Evolutionary conservation across 2,888 invertebrate species (phyloP), one percentile per base, ranked within the genome.

Genomic region (Hirtodrosophila alboralis): DNA sequence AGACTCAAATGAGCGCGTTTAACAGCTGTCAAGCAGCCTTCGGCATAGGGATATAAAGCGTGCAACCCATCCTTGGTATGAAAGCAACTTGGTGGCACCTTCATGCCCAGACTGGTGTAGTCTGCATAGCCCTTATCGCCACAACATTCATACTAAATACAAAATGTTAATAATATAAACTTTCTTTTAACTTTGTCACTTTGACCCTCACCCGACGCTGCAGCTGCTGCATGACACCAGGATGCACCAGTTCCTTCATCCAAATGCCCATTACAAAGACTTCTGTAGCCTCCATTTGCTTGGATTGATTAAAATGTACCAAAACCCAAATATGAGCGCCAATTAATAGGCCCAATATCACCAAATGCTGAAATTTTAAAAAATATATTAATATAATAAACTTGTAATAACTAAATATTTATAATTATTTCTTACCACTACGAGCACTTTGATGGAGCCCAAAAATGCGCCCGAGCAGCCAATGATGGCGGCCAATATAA

Each of bases 401-500:
- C 6, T 7, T 23, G 3, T 2, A 23, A 8, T 8, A 7, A 8
- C 1, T 23, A 4, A 2, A 8, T 1, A 23, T 3, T 8, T 6
- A 3, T 2, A 1, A 2, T 4, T n/a, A 10, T 16, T 14, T 30
- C 86, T 67, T 43, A 88, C 88, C 68, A 79, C 51, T 9, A 75
- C 65, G 36, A 88, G 60, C 9, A 87, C 76, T 49, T 83, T 87
- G 14, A 88, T 84, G 14, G 88, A 88, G 12, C 88, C 87, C 40
- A 86, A 53, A n/a, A 81, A 77, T 6, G 89, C 84, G 1, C 84
- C 88, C 7, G 72, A 56, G 40, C 89, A 88, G 27, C 88, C 88
- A 4, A 88, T 63, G 30, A 89, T 60, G 1, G 87, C 77, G 14
- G 85, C 70, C 23, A 87, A 12, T 2, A 87, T 63, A 37, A 88